Evolutionary conservation across 2,888 invertebrate genomes (phyloP), one percentile per base, ranked within the genome.

Genomic region (Cheilosia scutellata): DNA sequence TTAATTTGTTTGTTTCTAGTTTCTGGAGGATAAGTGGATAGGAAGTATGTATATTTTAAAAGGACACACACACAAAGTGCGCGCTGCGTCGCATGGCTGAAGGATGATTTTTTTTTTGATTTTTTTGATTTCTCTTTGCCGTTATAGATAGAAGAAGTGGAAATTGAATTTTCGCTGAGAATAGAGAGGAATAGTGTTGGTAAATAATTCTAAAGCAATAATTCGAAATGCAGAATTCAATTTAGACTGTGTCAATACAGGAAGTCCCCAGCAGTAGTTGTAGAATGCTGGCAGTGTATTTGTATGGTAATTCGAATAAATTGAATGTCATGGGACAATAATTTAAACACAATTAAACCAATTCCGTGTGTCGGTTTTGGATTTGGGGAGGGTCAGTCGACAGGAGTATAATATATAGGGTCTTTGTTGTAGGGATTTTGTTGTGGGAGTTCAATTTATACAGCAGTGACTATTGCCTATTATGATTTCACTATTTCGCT

Each of bases 211-310:
- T 13, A 25, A 27, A 71, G 25, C 25, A 42, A 78, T 55, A 31
- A 20, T 55, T 57, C 55, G 16, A 33, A 57, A 60, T 76, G 62
- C 51, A 29, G 29, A 82, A 65, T 74, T 78, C 63, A 72, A 78
- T 74, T 83, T 51, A 51, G 49, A 74, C 53, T 68, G 42, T 68
- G 71, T 57, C 72, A 83, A 83, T 51, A 74, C n/a, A 16, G 16
- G 9, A n/a, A 42, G 51, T 51, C 9, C 16, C 9, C n/a, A 31
- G 20, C 20, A 47, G 51, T 11, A 9, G 16, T 1, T 7, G 47
- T 7, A 25, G 25, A 11, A 27, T 37, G 3, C 37, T 3, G 42
- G 40, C 11, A n/a, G n/a, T 16, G 27, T 42, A 13, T 25, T 11
- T n/a, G 3, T 7, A 47, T 25, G 25, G 5, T 37, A 25, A 29